phyloP scores from a whole-genome alignment of 2,888 invertebrate species.

The Napeogenes inachia region DNA sequence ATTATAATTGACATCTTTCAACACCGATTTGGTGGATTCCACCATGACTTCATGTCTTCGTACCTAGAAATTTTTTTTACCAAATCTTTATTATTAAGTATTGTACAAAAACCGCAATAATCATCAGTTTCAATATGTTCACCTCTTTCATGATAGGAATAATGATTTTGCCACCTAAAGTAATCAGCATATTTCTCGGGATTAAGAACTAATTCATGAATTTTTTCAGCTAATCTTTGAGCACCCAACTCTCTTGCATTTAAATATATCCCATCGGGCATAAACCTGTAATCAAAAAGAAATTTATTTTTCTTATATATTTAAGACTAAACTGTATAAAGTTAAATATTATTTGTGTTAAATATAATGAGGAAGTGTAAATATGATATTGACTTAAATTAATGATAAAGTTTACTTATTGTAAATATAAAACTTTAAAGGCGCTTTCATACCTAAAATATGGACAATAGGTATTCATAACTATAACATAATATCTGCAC shows the following conservation, averaged over 20 bases:
- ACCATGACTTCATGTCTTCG: constrained; percentile 52
- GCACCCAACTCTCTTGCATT: constrained; percentile 48
- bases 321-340: background rate
- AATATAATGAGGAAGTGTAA: too few relatives aligned
- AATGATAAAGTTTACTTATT: too few relatives aligned
- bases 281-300: constrained; percentile 48
- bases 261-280: constrained; percentile 61
- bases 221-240: constrained; percentile 45
- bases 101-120: constrained; percentile 57
- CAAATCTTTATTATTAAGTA: constrained; percentile 48
- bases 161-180: constrained; percentile 63
- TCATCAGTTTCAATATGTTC: constrained; percentile 53
- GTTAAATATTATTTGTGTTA: too few relatives aligned
- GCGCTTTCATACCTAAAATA: too few relatives aligned
- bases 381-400: too few relatives aligned
- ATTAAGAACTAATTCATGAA: constrained; percentile 49
- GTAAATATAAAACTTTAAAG: too few relatives aligned
- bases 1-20: background rate
- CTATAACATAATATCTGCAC: too few relatives aligned
- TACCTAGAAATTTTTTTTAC: constrained; percentile 43
- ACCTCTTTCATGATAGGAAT: constrained; percentile 46
- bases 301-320: background rate
- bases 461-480: too few relatives aligned
- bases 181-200: constrained; percentile 50
- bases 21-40: constrained; percentile 44